phyloP scores from a whole-genome alignment of 2,797 vertebrate species.

The Myiothlypis chrysogaster region DNA sequence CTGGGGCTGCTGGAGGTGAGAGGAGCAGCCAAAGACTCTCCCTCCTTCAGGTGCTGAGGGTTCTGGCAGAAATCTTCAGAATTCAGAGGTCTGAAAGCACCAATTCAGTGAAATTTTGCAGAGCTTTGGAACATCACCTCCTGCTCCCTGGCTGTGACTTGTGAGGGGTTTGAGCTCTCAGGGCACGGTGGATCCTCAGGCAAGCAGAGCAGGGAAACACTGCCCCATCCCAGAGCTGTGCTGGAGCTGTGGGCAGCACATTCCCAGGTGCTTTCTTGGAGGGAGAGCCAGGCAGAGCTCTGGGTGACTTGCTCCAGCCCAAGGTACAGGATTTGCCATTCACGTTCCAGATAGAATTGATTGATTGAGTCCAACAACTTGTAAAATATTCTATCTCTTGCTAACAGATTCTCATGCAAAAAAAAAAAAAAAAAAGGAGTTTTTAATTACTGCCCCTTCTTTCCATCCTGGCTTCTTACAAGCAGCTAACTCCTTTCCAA shows the following conservation, averaged over 20 bases:
- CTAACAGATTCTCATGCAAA: not conserved
- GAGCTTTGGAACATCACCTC: not conserved
- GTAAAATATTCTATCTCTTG: not conserved
- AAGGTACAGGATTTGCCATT: not conserved
- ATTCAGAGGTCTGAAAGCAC: not conserved
- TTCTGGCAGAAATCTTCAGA: not conserved
- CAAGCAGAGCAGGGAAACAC: not conserved
- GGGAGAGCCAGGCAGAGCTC: not conserved
- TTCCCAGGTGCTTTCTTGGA: not conserved
- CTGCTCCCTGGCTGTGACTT: not conserved
- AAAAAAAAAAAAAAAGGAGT: not conserved
- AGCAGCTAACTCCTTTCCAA: not conserved
- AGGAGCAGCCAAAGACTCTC: not conserved
- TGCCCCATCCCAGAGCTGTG: not conserved
- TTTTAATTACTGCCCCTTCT: not conserved
- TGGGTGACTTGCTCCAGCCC: not conserved
- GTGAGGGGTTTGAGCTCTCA: not conserved
- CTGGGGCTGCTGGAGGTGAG: not conserved
- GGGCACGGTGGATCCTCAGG: not conserved
- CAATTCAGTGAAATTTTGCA: not conserved
- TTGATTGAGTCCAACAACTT: not conserved
- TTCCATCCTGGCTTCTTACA: not conserved
- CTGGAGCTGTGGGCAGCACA: not conserved
- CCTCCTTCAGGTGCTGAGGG: not conserved
- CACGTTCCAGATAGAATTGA: fast-evolving